These are phyloP conservation scores for Mormyrus proboscirostris DNA, from an alignment of 2,797 vertebrate genomes.

Conservation along the genomic window DNA sequence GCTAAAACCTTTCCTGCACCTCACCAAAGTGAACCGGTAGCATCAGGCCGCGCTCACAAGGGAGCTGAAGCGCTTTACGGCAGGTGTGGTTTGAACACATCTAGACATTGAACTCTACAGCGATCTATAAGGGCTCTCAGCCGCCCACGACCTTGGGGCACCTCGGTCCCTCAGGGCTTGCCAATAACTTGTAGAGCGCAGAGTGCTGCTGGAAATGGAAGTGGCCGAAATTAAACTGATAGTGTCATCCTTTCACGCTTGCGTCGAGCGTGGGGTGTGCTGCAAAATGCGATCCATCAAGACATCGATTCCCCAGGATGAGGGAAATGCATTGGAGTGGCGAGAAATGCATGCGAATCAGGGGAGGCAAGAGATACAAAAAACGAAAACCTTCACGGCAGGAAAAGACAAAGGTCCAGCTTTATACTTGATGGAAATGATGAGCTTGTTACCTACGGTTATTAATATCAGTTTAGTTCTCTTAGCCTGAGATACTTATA, in stretches of 20 bases:
- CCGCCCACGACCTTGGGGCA: constrained; percentile 63
- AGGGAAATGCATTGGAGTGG: constrained; percentile 44
- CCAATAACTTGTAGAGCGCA: constrained; percentile 59
- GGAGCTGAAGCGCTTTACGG: background rate
- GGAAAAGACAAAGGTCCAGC: background rate
- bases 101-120: constrained; percentile 38
- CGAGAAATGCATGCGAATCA: constrained; percentile 15
- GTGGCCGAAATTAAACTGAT: constrained; percentile 65
- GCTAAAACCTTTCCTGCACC: background rate
- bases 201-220: constrained; percentile 63
- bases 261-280: constrained; percentile 65
- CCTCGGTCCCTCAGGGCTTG: constrained; percentile 42
- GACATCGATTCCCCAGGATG: constrained; percentile 63
- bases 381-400: background rate
- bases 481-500: background rate
- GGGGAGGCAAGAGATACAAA: background rate
- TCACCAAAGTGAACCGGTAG: background rate
- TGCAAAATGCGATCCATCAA: constrained; percentile 74
- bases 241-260: constrained; percentile 65
- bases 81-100: constrained; percentile 12
- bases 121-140: constrained; percentile 54
- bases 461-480: background rate
- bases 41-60: background rate
- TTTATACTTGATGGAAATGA: background rate
- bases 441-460: background rate